Base-by-base conservation (phyloP, 2,797 vertebrate species). In the Bradypodion pumilum region DNA sequence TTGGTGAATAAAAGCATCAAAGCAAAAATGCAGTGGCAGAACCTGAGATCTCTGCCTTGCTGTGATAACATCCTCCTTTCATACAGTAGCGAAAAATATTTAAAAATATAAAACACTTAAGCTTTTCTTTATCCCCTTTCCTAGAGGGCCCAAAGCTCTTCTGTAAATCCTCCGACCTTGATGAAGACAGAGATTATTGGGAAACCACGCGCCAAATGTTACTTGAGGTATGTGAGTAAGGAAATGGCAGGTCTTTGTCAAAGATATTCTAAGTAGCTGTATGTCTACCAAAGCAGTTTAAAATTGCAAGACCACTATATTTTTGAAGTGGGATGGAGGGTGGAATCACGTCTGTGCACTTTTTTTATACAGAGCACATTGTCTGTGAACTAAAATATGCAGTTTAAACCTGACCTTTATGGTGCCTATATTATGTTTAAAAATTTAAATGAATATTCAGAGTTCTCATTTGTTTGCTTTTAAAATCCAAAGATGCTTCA, bases 111-210 rank as follows among this genome's bases (percentile, higher is more conserved):
- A 13, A 15, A 6, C 3, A 10, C 59, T 79, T 84, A 49, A 75
- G 29, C 78, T 84, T 25, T 16, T 74, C 9, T 83, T 27, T 66
- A 0, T 86, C 81, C 80, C 85, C 52, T 85, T 85, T 7, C 76
- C n/a, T 80, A 93, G 83, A 89, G 75, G 95, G 94, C 56, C 94
- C 94, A 37, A 90, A 90, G 66, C 90, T 95, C 32, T 96, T 96
- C 68, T 95, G 92, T 89, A 94, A 91, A 76, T 93, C 86, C 23
- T 46, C 66, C 40, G 89, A 92, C 60, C 85, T 89, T 32, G 60
- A 76, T 59, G 80, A 93, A 84, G 94, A 93, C 78, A 92, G 66
- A 85, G 94, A 89, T 42, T 60, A 59, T n/a, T 96, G 94, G 96
- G 95, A 96, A 85, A 85, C 93, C 68, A 93, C 92, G 81, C 88